Evolutionary conservation across 2,888 invertebrate genomes (phyloP), one percentile per base, ranked within the genome.

Genomic region (Leucophora obtusa): DNA sequence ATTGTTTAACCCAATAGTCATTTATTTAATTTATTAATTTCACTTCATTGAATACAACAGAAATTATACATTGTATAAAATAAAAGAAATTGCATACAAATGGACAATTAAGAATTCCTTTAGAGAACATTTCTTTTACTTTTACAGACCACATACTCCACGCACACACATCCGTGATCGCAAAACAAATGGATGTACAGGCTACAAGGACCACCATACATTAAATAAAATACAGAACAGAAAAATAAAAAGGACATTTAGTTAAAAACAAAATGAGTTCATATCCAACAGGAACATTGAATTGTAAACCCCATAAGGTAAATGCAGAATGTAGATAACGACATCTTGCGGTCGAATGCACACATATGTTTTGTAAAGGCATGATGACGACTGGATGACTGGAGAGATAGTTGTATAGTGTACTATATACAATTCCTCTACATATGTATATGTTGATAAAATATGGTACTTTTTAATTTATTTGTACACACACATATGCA

Each of bases 11-110:
- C 59, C 53, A 33, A 60, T 65, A 59, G 66, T 66, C 77, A 71
- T 71, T 77, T 65, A 59, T 77, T 77, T 77, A 77, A 77, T 77
- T 71, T 77, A 77, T 77, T 71, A 71, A 77, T 66, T 77, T 77
- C 71, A 66, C 71, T 77, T 77, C 66, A 77, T 71, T 77, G 71
- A 77, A 71, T 47, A 5, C 71, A 66, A 65, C 59, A 54, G 33
- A 77, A 71, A 71, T 76, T 66, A 66, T 71, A 65, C 54, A 77
- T 71, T 71, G 24, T 28, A 28, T 15, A n/a, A 56, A 56, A 24
- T 33, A 28, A 56, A 33, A 56, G 50, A 24, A 24, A 50, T 50
- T 3, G 15, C 62, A 62, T 62, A 62, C 15, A 62, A 62, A 65
- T 65, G 53, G 14, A 65, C 65, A 65, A 53, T 65, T 38, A 53